Conservation (phyloP, 2,797 vertebrate species). For the Eulemur albifrons region DNA sequence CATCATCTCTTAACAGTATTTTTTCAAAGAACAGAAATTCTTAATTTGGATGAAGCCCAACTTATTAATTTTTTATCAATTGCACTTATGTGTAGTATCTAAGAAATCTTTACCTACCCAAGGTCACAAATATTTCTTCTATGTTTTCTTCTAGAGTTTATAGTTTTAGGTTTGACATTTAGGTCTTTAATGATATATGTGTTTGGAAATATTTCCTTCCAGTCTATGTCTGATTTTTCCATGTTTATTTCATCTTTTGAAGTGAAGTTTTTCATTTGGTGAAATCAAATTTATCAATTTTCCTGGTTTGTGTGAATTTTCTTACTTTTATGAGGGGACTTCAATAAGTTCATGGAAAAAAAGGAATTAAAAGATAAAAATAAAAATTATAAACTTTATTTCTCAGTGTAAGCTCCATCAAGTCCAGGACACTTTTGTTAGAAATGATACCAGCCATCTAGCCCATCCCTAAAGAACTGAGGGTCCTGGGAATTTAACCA, state of each 20-base stretch:
- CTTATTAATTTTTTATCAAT: not conserved
- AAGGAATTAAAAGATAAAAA: not conserved
- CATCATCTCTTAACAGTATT: not conserved
- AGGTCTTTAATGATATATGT: not conserved
- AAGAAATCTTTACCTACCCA: not conserved
- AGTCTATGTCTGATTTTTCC: not conserved
- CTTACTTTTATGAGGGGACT: not conserved
- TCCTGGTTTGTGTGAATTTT: not conserved
- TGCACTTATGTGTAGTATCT: not conserved
- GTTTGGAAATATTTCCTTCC: not conserved
- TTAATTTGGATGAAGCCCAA: not conserved
- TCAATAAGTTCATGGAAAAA: not conserved
- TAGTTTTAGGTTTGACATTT: not conserved
- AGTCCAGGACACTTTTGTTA: not conserved
- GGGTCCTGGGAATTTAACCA: not conserved
- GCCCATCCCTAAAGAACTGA: not conserved
- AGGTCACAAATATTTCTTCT: not conserved
- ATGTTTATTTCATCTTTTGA: not conserved
- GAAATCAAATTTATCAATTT: not conserved
- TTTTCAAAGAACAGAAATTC: constrained; percentile 8
- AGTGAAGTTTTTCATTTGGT: not conserved
- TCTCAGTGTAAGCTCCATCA: not conserved
- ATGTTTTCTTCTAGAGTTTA: not conserved
- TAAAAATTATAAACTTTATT: not conserved
- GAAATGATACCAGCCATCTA: not conserved